A percentile compares a stretch with the other conserved stretches of the same genome.
Conservation (phyloP, 2,888 invertebrate genomes). For the Acleris literana region DNA sequence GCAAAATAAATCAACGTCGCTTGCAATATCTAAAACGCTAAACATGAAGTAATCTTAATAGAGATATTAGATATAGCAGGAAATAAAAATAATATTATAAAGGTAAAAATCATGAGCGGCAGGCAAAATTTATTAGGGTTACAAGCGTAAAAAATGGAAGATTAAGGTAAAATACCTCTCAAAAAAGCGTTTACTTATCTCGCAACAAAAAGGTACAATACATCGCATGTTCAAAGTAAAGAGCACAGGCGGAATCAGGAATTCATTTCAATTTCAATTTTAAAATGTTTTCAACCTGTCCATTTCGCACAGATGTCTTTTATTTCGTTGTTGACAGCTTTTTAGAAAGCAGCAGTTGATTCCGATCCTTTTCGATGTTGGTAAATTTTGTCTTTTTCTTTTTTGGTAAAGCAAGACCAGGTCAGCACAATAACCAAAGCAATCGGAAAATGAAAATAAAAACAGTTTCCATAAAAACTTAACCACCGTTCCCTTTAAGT, state of each 20-base stretch:
- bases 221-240: neutral
- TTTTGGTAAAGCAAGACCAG: no score
- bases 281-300: no score
- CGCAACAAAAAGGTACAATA: slow-evolving; percentile 13
- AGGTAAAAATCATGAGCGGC: slow-evolving; percentile 19
- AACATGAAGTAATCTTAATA: slow-evolving; percentile 10
- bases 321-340: no score
- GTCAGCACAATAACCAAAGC: no score
- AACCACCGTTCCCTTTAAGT: no score
- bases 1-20: neutral
- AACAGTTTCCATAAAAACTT: no score
- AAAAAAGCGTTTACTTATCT: slow-evolving; percentile 25
- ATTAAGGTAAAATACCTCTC: slow-evolving; percentile 32
- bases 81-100: slow-evolving; percentile 27
- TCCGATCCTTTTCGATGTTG: no score
- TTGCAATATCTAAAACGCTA: neutral
- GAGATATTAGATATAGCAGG: slow-evolving; percentile 11
- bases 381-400: no score
- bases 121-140: slow-evolving; percentile 35
- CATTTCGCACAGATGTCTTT: no score
- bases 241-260: neutral
- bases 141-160: slow-evolving; percentile 26
- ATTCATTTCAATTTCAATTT: neutral
- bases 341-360: no score
- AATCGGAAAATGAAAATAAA: no score